Conservation (phyloP, 2,888 invertebrate genomes). For the Dexiosoma caninum region DNA sequence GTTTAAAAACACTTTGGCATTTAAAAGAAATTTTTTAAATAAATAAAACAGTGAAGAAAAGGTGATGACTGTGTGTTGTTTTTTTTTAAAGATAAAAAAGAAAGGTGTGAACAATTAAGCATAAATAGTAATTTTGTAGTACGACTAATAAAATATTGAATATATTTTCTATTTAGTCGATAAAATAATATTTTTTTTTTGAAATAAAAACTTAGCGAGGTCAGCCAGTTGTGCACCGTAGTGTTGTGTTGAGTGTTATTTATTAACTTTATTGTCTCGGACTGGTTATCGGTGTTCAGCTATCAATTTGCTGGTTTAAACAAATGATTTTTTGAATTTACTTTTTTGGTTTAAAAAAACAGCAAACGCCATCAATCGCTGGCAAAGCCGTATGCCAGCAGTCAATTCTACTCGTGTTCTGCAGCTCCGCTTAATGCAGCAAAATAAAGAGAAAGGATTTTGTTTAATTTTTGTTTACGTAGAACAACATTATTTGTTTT, state of each 20-base stretch:
- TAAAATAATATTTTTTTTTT: slow-evolving; percentile 19
- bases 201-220: slow-evolving; percentile 55
- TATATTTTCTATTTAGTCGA: slow-evolving; percentile 9
- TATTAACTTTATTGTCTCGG: slow-evolving; percentile 44
- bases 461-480: background rate
- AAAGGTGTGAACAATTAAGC: slow-evolving; percentile 44
- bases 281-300: slow-evolving; percentile 55
- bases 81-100: slow-evolving; percentile 5
- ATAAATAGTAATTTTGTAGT: background rate
- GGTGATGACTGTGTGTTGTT: slow-evolving; percentile 43
- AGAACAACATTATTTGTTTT: too few relatives aligned
- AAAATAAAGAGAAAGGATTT: slow-evolving; percentile 62
- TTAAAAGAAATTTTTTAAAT: slow-evolving; percentile 53
- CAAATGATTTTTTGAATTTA: slow-evolving; percentile 49
- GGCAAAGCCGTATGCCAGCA: slow-evolving; percentile 37
- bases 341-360: slow-evolving; percentile 23
- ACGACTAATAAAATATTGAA: background rate
- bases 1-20: slow-evolving; percentile 59
- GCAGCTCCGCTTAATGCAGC: slow-evolving; percentile 22
- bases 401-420: slow-evolving; percentile 39
- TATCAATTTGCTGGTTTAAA: slow-evolving; percentile 35
- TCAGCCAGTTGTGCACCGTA: slow-evolving; percentile 57
- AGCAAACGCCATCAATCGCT: background rate
- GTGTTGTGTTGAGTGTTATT: slow-evolving; percentile 39
- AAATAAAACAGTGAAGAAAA: slow-evolving; percentile 35